These are phyloP conservation scores for Podabrus alpinus DNA, from an alignment of 2,888 invertebrate species.

Conservation along the genomic window DNA sequence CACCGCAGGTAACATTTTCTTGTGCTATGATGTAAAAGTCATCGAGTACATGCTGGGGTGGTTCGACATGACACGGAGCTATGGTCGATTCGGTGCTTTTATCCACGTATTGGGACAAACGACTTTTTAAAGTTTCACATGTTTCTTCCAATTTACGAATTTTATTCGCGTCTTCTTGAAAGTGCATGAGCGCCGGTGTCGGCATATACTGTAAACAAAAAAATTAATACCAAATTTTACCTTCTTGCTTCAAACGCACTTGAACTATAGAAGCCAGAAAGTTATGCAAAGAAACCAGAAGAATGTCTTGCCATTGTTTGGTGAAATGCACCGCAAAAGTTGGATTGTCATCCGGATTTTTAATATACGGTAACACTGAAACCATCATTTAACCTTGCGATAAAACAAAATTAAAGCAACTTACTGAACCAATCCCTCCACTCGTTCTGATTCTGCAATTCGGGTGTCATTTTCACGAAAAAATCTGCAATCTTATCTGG, in stretches of 20 bases:
- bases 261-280: conserved; percentile 88
- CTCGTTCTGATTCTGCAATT: conserved; percentile 85
- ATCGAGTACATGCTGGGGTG: conserved; percentile 82
- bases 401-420: conserved; percentile 46
- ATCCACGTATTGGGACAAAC: conserved; percentile 60
- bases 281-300: conserved; percentile 88
- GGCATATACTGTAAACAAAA: conserved; percentile 73
- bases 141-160: conserved; percentile 84
- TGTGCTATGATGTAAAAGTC: conserved; percentile 90
- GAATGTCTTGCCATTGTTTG: conserved; percentile 93
- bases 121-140: conserved; percentile 70
- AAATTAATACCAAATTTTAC: conserved; percentile 1
- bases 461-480: conserved; percentile 82
- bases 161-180: conserved; percentile 82
- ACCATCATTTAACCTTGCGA: conserved; percentile 32
- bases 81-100: conserved; percentile 52
- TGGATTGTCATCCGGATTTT: conserved; percentile 89
- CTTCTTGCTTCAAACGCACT: conserved; percentile 49
- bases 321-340: conserved; percentile 88
- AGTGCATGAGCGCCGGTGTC: conserved; percentile 81
- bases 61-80: conserved; percentile 67
- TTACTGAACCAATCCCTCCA: conserved; percentile 99
- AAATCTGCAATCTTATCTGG: conserved; percentile 88
- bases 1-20: conserved; percentile 60
- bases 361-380: conserved; percentile 88